A percentile compares a stretch with the other conserved stretches of the same genome.
Conservation (phyloP, 2,797 vertebrate species). For the Acanthiza pusilla region DNA sequence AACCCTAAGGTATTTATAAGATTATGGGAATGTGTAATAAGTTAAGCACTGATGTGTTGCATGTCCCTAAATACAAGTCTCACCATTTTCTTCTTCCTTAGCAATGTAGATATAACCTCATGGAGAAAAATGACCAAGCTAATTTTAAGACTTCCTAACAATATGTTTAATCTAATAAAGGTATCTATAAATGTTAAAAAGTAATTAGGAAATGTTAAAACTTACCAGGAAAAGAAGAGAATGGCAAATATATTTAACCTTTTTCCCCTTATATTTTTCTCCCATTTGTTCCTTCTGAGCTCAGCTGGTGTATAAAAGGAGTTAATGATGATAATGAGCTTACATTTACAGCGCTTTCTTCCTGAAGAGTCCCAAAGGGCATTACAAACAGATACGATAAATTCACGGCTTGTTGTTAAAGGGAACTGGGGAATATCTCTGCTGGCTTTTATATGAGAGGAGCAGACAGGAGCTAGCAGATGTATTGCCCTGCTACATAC, state of each 20-base stretch:
- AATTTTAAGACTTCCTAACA: neutral
- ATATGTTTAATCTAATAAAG: neutral
- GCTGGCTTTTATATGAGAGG: neutral
- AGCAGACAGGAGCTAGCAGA: neutral
- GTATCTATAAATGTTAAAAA: neutral
- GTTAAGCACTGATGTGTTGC: neutral
- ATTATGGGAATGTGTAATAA: neutral
- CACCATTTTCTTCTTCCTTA: neutral
- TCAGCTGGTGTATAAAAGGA: slow-evolving; percentile 66
- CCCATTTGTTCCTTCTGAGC: slow-evolving; percentile 40
- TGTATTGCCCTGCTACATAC: neutral
- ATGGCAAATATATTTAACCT: neutral
- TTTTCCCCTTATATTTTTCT: neutral
- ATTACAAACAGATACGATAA: slow-evolving; percentile 49
- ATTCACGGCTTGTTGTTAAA: slow-evolving; percentile 32
- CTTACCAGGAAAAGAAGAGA: neutral
- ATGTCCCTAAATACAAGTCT: neutral
- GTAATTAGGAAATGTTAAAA: neutral
- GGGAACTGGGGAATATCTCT: slow-evolving; percentile 3
- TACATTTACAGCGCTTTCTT: slow-evolving; percentile 39
- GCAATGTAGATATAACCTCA: neutral
- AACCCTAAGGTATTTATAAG: neutral
- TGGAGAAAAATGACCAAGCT: neutral
- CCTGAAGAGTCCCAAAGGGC: slow-evolving; percentile 55
- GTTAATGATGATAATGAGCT: slow-evolving; percentile 70